A percentile compares a stretch with the other conserved stretches of the same genome.
Evolutionary conservation across 64 coral and sea anemone species (phyloP).

Genomic region (Cladopsammia gracilis): DNA sequence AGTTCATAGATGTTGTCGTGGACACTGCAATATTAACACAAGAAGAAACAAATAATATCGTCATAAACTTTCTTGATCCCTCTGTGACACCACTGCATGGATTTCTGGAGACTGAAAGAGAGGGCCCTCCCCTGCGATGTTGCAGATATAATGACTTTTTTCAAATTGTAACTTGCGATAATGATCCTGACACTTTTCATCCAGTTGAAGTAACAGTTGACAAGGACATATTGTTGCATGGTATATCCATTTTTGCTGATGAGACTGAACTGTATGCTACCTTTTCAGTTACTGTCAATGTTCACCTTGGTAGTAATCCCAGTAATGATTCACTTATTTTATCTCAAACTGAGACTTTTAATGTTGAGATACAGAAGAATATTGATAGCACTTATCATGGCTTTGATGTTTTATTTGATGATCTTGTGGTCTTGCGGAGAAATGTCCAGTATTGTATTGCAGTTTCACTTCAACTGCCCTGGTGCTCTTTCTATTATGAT

Average conservation of each 20-base stretch:
- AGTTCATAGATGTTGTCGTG: background rate
- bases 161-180: background rate
- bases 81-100: background rate
- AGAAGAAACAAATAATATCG: background rate
- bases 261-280: background rate
- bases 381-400: background rate
- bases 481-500: background rate
- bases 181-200: background rate
- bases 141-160: background rate
- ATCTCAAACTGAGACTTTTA: background rate
- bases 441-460: background rate
- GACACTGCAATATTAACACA: background rate
- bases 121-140: background rate
- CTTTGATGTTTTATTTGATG: slow-evolving; percentile 9
- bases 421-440: background rate
- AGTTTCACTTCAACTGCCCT: background rate
- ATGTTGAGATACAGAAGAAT: background rate
- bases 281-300: background rate
- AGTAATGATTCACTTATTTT: background rate
- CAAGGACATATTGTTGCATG: slow-evolving; percentile 17
- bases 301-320: background rate
- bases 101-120: background rate
- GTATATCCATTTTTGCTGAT: background rate
- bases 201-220: background rate
- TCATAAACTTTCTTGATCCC: background rate